Percentiles rank a stretch among this genome's conserved stretches.
Conservation (phyloP, 92 coral and sea anemone species). For the Epizoanthus illoricatus region DNA sequence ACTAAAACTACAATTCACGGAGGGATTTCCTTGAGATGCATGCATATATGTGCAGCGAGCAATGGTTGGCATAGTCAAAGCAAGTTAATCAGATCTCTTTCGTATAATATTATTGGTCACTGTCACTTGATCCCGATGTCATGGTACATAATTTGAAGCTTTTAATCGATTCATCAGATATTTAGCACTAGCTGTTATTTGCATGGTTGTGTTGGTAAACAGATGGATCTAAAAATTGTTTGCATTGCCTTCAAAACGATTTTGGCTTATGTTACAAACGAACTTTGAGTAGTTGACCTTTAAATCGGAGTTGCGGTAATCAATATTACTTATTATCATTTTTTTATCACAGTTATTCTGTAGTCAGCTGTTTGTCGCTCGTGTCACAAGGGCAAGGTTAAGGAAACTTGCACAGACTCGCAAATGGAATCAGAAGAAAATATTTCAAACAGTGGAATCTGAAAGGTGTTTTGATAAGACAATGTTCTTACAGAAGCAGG, state of each 20-base stretch:
- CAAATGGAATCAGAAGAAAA: no score
- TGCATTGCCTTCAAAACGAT: constrained; percentile 1
- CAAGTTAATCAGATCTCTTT: not conserved
- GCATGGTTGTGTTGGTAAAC: not conserved
- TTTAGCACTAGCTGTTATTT: not conserved
- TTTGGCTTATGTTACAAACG: not conserved
- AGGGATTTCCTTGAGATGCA: not conserved
- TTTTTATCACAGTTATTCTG: no score
- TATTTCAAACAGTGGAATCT: no score
- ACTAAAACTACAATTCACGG: not conserved
- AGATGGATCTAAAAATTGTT: constrained; percentile 1
- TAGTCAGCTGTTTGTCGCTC: no score
- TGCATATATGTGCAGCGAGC: not conserved
- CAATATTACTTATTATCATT: no score
- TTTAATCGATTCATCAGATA: not conserved
- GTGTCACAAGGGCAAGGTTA: no score
- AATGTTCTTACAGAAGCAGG: no score
- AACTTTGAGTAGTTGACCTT: not conserved
- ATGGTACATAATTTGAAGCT: not conserved
- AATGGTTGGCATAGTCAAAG: constrained; percentile 3
- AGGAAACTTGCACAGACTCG: no score
- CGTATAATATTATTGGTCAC: not conserved
- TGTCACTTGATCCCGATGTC: not conserved
- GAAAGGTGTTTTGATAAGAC: no score
- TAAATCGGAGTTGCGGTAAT: not conserved